Base-by-base conservation (phyloP, 1,140 invertebrate species). In the Drosophila melanica region DNA sequence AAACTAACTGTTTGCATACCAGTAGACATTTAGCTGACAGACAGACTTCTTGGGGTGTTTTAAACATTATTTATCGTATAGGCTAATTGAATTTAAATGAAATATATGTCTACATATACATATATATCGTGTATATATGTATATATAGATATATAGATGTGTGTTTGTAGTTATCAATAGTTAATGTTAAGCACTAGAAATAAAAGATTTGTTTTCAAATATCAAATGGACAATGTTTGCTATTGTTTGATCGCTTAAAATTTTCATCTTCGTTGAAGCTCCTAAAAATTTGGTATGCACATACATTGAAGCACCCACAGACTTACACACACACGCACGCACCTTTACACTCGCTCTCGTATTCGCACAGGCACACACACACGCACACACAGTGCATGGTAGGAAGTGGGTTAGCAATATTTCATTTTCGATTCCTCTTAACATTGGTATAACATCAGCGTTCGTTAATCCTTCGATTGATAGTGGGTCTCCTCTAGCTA, bases 151-250 rank as follows among this genome's bases (percentile, higher is more conserved):
- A 27, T 23, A 11, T 47, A 23, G 9, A 44, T 48, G 18, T 33
- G n/a, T 5, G 7, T 45, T 33, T 14, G 8, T 4, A 14, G 11
- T 20, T n/a, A 14, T 39, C 7, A 39, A 0, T 6, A 39, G 10
- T 20, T 37, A 18, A 2, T 54, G 39, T 18, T 8, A 45, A 45
- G 33, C 33, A 37, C 53, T 41, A 42, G 9, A 55, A 41, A 55
- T 41, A 8, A 41, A 55, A 48, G 18, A 48, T 8, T 48, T 58
- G 11, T 27, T 57, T 14, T 57, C 39, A 30, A 57, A 58, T 58
- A 55, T 55, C 20, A 41, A 55, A 45, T 45, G 41, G 12, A 55
- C 53, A 58, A 45, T 16, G 33, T 39, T 39, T 23, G 33, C 9
- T 35, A 18, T 23, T 54, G 6, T 45, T 23, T 37, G 35, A 18